These are phyloP conservation scores for Volucella inflata DNA, from an alignment of 2,888 invertebrate genomes.

Conservation along the genomic window DNA sequence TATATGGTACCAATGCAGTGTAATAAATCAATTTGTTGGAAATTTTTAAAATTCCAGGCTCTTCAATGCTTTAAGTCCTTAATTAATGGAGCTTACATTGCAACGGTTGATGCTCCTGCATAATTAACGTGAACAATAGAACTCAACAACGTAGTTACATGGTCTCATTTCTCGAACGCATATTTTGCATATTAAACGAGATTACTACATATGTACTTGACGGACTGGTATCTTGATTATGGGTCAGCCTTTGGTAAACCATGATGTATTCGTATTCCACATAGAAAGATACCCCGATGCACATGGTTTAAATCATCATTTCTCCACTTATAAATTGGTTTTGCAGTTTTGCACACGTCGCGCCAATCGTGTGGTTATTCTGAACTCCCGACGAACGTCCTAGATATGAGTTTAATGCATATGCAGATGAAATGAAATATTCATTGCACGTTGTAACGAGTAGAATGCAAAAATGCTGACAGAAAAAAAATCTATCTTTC, in stretches of 20 bases:
- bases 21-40: too few species aligned
- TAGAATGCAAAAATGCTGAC: constrained; percentile 15
- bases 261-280: too few species aligned
- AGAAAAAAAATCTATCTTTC: constrained; percentile 29
- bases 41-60: too few species aligned
- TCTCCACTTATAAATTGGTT: too few species aligned
- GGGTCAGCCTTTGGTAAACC: constrained; percentile 25
- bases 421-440: constrained; percentile 31
- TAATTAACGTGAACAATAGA: constrained; percentile 14
- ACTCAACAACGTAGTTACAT: not conserved
- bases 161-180: not conserved
- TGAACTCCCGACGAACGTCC: too few species aligned
- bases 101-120: not conserved
- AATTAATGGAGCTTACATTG: too few species aligned
- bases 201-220: constrained; percentile 39
- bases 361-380: too few species aligned
- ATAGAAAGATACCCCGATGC: too few species aligned
- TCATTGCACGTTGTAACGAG: constrained; percentile 11
- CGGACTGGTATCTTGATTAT: constrained; percentile 46
- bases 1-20: not conserved
- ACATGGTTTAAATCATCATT: too few species aligned
- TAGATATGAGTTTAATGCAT: not conserved
- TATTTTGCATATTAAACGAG: constrained; percentile 36
- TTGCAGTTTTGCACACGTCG: too few species aligned
- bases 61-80: too few species aligned